Percentiles rank a stretch among this genome's conserved stretches.
Evolutionary conservation across 2,888 invertebrate species (phyloP).

Genomic region (Callimorpha dominula): DNA sequence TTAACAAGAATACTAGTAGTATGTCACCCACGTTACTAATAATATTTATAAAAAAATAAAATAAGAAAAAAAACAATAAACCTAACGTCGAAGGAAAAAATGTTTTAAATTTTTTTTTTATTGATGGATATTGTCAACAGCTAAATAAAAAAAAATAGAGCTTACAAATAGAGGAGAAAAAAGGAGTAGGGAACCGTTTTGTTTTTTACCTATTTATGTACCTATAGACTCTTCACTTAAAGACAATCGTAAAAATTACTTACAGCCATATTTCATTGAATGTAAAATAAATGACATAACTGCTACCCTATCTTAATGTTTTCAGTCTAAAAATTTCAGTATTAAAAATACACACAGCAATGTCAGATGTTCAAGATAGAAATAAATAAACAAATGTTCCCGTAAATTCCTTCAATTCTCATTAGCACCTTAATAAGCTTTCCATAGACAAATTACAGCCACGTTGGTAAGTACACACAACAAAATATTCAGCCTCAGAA

Average conservation of each 20-base stretch:
- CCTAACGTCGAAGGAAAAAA: too few species aligned
- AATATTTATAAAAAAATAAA: too few species aligned
- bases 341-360: not conserved
- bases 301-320: too few species aligned
- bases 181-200: too few species aligned
- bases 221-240: too few species aligned
- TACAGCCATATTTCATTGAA: not conserved
- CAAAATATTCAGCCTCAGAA: conserved; percentile 32
- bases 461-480: conserved; percentile 9
- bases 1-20: too few species aligned
- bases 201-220: too few species aligned
- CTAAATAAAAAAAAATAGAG: too few species aligned
- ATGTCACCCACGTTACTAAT: too few species aligned
- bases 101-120: too few species aligned
- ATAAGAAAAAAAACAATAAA: too few species aligned
- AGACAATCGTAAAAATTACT: not conserved
- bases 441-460: conserved; percentile 17
- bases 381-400: not conserved
- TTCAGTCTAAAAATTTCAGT: not conserved
- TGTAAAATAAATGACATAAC: not conserved
- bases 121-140: too few species aligned
- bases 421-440: conserved; percentile 25
- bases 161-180: not conserved
- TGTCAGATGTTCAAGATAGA: not conserved
- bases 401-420: not conserved